Conservation (phyloP, 92 coral and sea anemone species). For the Paragorgia papillata region DNA sequence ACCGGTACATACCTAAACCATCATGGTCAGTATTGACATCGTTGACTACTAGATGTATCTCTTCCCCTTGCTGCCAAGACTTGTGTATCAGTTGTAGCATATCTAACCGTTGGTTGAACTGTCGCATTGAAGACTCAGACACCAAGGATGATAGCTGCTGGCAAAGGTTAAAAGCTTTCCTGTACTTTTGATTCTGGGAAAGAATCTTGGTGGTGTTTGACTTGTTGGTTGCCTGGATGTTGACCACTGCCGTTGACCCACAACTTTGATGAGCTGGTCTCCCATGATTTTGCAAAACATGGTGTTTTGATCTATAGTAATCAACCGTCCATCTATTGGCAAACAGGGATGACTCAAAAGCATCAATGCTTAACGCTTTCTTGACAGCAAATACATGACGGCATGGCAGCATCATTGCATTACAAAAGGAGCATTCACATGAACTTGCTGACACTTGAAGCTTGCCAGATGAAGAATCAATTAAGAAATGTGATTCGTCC, state of each 20-base stretch:
- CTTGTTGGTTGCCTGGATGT: background rate
- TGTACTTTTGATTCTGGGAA: slow-evolving; percentile 59
- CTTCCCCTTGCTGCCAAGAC: slow-evolving; percentile 46
- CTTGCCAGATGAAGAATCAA: background rate
- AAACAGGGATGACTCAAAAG: slow-evolving; percentile 46
- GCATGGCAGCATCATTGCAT: slow-evolving; percentile 60
- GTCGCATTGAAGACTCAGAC: slow-evolving; percentile 51
- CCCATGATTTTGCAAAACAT: slow-evolving; percentile 30
- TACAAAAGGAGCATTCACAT: slow-evolving; percentile 58
- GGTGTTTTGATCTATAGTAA: slow-evolving; percentile 47
- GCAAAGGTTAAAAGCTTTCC: slow-evolving; percentile 44
- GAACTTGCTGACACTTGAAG: background rate
- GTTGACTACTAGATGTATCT: slow-evolving; percentile 19
- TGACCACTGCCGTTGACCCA: background rate
- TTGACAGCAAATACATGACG: slow-evolving; percentile 62
- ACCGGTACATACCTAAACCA: background rate
- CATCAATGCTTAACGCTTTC: slow-evolving; percentile 35
- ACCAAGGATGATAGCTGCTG: slow-evolving; percentile 47
- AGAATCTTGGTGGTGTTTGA: slow-evolving; percentile 15
- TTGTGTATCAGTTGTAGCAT: slow-evolving; percentile 17
- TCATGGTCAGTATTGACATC: background rate
- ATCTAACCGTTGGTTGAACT: slow-evolving; percentile 33
- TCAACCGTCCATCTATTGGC: slow-evolving; percentile 65
- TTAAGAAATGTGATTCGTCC: background rate
- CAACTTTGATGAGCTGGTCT: background rate